A percentile compares a stretch with the other conserved stretches of the same genome.
These are phyloP conservation scores for Gobio gobio DNA, from an alignment of 2,113 vertebrate genomes.

Conservation along the genomic window DNA sequence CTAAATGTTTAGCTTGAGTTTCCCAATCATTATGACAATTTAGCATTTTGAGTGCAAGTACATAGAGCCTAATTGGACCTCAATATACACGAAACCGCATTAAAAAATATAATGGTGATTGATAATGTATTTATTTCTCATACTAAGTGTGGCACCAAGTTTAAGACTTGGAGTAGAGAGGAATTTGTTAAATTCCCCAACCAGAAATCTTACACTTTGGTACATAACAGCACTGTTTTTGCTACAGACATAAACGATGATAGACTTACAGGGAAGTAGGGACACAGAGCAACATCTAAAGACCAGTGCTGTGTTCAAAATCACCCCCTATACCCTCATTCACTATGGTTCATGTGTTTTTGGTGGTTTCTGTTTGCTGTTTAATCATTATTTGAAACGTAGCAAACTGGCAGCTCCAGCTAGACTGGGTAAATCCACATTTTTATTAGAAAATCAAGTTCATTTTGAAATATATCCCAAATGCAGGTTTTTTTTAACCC, in stretches of 20 bases:
- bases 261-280: not conserved
- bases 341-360: too few relatives aligned
- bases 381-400: too few relatives aligned
- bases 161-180: not conserved
- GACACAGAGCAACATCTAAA: not conserved
- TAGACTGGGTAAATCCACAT: not conserved
- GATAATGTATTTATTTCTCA: not conserved
- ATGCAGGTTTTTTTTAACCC: not conserved
- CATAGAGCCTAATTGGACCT: not conserved
- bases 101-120: not conserved
- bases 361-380: too few relatives aligned
- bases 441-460: not conserved
- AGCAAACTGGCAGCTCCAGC: too few relatives aligned
- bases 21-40: slow-evolving; percentile 10
- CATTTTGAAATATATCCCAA: not conserved
- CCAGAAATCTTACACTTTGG: not conserved
- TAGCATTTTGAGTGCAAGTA: not conserved
- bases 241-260: not conserved
- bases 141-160: not conserved
- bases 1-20: slow-evolving; percentile 6
- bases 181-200: not conserved
- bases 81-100: not conserved
- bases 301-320: not conserved
- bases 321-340: too few relatives aligned
- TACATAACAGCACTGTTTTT: not conserved